A percentile compares a stretch with the other conserved stretches of the same genome.
Conservation (phyloP, 2,797 vertebrate genomes). For the Pogoniulus pusillus region DNA sequence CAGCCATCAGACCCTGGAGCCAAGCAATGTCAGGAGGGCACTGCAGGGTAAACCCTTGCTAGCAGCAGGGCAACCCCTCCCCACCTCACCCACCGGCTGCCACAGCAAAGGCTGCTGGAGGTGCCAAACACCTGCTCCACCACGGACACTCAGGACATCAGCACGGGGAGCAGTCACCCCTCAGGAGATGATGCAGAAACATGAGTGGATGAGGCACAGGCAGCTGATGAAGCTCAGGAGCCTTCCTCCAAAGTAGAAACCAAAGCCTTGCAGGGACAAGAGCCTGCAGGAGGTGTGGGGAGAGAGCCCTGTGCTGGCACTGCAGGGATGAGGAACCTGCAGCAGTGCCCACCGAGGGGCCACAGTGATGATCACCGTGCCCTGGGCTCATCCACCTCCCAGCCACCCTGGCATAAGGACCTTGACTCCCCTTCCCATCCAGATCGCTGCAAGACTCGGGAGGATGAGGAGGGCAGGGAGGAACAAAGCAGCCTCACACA, state of each 20-base stretch:
- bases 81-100: rapidly evolving
- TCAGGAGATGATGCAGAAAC: too few relatives aligned
- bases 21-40: not conserved
- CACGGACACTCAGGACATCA: not conserved
- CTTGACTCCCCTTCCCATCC: not conserved
- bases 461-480: not conserved
- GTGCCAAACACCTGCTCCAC: not conserved
- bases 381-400: not conserved
- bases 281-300: not conserved
- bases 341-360: rapidly evolving
- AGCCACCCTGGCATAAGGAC: too few relatives aligned
- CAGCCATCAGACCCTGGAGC: not conserved
- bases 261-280: not conserved
- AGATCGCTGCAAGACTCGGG: not conserved
- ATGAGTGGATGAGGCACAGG: not conserved
- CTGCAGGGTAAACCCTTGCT: not conserved
- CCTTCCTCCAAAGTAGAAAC: not conserved
- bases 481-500: not conserved
- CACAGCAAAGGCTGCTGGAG: not conserved
- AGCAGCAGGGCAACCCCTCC: not conserved
- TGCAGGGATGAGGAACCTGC: rapidly evolving
- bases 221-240: not conserved
- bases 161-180: too few relatives aligned
- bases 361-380: rapidly evolving
- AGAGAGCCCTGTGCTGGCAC: rapidly evolving